Evolutionary conservation across 2,888 invertebrate species (phyloP).

Genomic region (Rhagonycha fulva): DNA sequence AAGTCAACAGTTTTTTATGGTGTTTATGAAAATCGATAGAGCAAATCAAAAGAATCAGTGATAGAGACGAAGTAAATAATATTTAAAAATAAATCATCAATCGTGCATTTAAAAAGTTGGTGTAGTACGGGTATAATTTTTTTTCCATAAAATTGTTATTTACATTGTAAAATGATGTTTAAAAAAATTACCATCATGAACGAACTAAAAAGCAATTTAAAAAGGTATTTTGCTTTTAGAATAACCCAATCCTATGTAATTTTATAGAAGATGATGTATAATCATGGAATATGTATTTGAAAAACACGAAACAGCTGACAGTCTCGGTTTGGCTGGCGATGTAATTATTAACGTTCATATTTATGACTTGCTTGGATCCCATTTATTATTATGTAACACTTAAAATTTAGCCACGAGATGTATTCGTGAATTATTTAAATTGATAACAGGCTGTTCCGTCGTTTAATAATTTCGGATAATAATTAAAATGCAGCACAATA

Average conservation of each 20-base stretch:
- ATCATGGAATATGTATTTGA: neutral
- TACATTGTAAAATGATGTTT: neutral
- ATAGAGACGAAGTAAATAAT: neutral
- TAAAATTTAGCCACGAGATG: neutral
- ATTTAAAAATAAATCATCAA: neutral
- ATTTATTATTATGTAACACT: neutral
- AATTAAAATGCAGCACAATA: neutral
- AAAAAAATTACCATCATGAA: neutral
- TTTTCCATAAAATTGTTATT: neutral
- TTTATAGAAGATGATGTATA: neutral
- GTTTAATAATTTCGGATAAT: neutral
- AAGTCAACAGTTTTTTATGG: neutral
- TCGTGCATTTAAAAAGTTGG: neutral
- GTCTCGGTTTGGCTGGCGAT: conserved; percentile 10
- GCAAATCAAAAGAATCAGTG: neutral
- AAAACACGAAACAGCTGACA: conserved; percentile 12
- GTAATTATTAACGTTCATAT: conserved; percentile 18
- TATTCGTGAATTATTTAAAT: neutral
- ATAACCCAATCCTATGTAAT: neutral
- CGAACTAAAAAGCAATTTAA: neutral
- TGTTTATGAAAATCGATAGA: neutral
- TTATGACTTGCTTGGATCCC: conserved; percentile 7
- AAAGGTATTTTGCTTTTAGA: neutral
- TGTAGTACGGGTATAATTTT: neutral
- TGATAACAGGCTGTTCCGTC: neutral